These are phyloP conservation scores for Oreamnos americanus DNA, from an alignment of 2,113 vertebrate genomes.

Conservation along the genomic window DNA sequence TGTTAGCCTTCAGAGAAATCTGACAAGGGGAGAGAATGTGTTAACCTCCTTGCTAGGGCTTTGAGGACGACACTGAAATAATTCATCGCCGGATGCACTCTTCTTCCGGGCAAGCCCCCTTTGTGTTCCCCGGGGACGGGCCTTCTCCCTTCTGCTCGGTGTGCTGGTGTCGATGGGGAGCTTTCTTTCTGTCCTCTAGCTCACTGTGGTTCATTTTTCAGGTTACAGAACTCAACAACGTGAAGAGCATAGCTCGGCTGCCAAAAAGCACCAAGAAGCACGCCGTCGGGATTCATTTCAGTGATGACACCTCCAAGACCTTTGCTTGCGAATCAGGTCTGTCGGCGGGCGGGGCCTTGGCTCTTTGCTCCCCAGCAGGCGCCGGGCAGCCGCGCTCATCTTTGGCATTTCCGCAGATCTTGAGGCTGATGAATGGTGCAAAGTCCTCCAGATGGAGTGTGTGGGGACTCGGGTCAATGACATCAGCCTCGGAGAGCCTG, in stretches of 20 bases:
- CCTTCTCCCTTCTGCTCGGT: accelerated
- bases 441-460: constrained; percentile 86
- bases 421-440: constrained; percentile 90
- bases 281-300: constrained; percentile 84
- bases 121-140: background rate
- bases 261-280: constrained; percentile 87
- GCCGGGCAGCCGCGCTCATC: constrained; percentile 21
- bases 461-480: constrained; percentile 82
- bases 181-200: background rate
- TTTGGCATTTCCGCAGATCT: constrained; percentile 81
- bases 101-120: accelerated
- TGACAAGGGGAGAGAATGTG: background rate
- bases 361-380: background rate
- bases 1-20: background rate
- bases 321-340: constrained; percentile 90
- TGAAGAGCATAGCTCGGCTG: constrained; percentile 81
- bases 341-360: constrained; percentile 15
- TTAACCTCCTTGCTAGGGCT: accelerated
- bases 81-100: accelerated
- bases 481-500: constrained; percentile 87
- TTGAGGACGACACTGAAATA: accelerated
- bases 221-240: constrained; percentile 88
- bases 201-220: constrained; percentile 63
- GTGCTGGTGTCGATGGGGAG: too few species aligned
- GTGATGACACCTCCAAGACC: constrained; percentile 85